A percentile compares a stretch with the other conserved stretches of the same genome.
Conservation (phyloP, 2,113 vertebrate genomes). For the Gobiocypris rarus region DNA sequence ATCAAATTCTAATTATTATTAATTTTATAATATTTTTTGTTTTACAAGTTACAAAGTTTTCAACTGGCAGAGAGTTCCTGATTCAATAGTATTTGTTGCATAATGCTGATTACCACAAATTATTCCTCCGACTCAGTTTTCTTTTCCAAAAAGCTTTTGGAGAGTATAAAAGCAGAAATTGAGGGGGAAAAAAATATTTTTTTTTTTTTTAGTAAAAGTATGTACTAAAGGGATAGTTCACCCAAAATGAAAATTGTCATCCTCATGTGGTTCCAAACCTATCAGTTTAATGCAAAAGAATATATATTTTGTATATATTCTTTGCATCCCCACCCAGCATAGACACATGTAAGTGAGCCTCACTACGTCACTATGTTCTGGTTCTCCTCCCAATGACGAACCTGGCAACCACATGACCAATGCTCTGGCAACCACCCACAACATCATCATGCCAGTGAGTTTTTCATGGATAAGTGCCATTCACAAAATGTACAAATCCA, state of each 20-base stretch:
- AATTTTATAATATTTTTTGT: too few relatives aligned
- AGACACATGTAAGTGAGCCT: too few relatives aligned
- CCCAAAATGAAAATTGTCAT: background rate
- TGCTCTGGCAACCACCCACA: background rate
- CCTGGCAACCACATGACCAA: background rate
- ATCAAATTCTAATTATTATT: too few relatives aligned
- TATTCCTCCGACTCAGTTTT: too few relatives aligned
- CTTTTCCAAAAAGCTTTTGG: too few relatives aligned
- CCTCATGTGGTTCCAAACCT: background rate
- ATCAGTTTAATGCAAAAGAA: too few relatives aligned
- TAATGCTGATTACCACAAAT: background rate
- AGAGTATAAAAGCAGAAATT: too few relatives aligned
- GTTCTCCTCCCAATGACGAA: background rate
- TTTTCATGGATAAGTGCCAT: background rate
- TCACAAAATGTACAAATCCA: background rate
- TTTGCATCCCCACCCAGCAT: too few relatives aligned
- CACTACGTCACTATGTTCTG: too few relatives aligned
- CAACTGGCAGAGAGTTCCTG: background rate
- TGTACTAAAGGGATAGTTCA: background rate
- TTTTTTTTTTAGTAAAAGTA: too few relatives aligned
- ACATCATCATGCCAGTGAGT: background rate
- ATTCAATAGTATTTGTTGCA: background rate
- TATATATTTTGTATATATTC: too few relatives aligned
- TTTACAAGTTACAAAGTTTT: background rate
- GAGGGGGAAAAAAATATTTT: too few relatives aligned